Conservation (phyloP, 1,140 invertebrate species). For the Rhagoletis zephyria region DNA sequence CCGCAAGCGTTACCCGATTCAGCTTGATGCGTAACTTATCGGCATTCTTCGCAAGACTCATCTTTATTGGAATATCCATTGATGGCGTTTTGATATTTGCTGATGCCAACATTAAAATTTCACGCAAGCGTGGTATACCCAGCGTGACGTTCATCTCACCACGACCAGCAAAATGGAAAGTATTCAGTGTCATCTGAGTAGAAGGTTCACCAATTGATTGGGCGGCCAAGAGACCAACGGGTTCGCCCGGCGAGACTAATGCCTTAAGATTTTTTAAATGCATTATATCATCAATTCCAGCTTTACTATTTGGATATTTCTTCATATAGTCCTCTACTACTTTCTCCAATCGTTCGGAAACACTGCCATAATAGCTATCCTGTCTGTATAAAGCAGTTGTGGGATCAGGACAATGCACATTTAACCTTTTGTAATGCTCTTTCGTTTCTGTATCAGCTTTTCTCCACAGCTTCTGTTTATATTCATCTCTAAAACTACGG, state of each 20-base stretch:
- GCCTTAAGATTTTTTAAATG: slow-evolving; percentile 85
- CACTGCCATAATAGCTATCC: slow-evolving; percentile 84
- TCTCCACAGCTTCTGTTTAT: slow-evolving; percentile 79
- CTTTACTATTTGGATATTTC: slow-evolving; percentile 73
- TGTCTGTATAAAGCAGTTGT: slow-evolving; percentile 80
- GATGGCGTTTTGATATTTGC: slow-evolving; percentile 94
- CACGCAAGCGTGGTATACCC: slow-evolving; percentile 94
- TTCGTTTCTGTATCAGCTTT: slow-evolving; percentile 77
- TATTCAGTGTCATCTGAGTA: slow-evolving; percentile 99
- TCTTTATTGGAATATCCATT: slow-evolving; percentile 91
- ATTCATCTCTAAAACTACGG: slow-evolving; percentile 69
- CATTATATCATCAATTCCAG: slow-evolving; percentile 79
- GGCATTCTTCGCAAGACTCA: slow-evolving; percentile 77
- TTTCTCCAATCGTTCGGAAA: slow-evolving; percentile 84
- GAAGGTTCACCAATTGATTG: slow-evolving; percentile 98
- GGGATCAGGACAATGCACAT: slow-evolving; percentile 81
- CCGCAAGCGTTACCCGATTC: slow-evolving; percentile 82
- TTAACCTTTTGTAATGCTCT: slow-evolving; percentile 73
- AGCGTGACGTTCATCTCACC: slow-evolving; percentile 99
- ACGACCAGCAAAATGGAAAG: slow-evolving; percentile 99
- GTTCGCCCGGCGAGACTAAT: slow-evolving; percentile 91
- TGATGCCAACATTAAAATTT: slow-evolving; percentile 97
- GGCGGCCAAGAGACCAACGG: slow-evolving; percentile 95
- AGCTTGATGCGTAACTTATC: slow-evolving; percentile 82
- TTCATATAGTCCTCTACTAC: slow-evolving; percentile 79